Evolutionary conservation across 2,888 invertebrate genomes (phyloP).

Genomic region (Macrophya annulata): DNA sequence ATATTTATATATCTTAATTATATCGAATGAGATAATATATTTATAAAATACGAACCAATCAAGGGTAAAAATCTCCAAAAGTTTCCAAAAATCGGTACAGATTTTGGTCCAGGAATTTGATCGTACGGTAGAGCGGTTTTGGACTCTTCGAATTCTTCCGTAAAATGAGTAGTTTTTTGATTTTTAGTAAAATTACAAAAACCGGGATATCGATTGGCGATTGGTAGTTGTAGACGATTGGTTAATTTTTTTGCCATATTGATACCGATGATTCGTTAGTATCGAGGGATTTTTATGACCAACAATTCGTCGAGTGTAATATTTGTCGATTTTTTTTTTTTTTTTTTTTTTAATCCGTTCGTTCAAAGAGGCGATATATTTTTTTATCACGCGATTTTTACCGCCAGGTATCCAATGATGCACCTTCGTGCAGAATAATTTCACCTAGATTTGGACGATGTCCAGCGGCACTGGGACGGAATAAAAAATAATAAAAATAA

Average conservation of each 20-base stretch:
- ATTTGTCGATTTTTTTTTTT: not conserved
- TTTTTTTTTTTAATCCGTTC: not conserved
- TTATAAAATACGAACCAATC: conserved; percentile 61
- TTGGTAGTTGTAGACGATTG: not conserved
- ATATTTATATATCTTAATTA: not conserved
- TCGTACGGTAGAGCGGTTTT: conserved; percentile 15
- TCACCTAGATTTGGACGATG: conserved; percentile 32
- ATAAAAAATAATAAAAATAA: not conserved
- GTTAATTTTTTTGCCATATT: conserved; percentile 22
- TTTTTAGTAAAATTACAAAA: not conserved
- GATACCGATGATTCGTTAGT: not conserved
- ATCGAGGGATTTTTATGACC: not conserved
- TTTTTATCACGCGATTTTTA: conserved; percentile 41
- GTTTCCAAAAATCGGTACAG: conserved; percentile 72
- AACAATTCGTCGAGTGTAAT: not conserved
- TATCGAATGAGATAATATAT: not conserved
- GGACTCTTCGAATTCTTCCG: not conserved
- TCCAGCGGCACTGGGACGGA: not conserved
- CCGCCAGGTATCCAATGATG: not conserved
- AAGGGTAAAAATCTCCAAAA: conserved; percentile 70
- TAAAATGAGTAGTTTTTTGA: not conserved
- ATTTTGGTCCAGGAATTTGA: conserved; percentile 66
- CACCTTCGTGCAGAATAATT: conserved; percentile 1
- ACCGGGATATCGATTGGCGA: not conserved
- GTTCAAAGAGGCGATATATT: conserved; percentile 25